Conservation (phyloP, 2,113 vertebrate genomes). For the Bettongia penicillata region DNA sequence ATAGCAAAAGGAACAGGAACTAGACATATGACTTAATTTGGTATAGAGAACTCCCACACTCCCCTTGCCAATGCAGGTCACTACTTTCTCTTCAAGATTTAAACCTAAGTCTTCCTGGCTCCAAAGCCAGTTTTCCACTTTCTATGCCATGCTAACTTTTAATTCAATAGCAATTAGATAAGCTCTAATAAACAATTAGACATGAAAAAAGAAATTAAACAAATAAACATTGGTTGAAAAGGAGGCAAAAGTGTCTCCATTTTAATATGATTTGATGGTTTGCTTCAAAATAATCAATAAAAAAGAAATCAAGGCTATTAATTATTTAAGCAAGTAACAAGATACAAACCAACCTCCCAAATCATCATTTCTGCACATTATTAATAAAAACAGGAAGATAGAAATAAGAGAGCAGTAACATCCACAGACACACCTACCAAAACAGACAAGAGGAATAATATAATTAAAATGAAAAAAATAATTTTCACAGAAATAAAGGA, state of each 20-base stretch:
- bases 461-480: too few species aligned
- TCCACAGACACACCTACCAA: too few species aligned
- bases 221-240: neutral
- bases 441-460: too few species aligned
- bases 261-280: neutral
- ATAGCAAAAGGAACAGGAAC: neutral
- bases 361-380: neutral
- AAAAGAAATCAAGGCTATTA: neutral
- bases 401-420: neutral
- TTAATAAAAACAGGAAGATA: neutral
- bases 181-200: neutral
- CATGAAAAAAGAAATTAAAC: neutral
- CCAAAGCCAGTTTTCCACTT: neutral
- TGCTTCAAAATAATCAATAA: neutral
- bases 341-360: neutral
- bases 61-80: neutral
- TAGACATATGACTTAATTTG: neutral
- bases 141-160: neutral
- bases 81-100: neutral
- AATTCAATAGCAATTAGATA: neutral
- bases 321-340: neutral
- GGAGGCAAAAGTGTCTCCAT: neutral
- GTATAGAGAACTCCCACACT: neutral
- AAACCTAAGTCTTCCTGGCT: neutral
- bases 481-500: too few species aligned